Base-by-base conservation (phyloP, 2,888 invertebrate genomes). In the Nudaria mundana region DNA sequence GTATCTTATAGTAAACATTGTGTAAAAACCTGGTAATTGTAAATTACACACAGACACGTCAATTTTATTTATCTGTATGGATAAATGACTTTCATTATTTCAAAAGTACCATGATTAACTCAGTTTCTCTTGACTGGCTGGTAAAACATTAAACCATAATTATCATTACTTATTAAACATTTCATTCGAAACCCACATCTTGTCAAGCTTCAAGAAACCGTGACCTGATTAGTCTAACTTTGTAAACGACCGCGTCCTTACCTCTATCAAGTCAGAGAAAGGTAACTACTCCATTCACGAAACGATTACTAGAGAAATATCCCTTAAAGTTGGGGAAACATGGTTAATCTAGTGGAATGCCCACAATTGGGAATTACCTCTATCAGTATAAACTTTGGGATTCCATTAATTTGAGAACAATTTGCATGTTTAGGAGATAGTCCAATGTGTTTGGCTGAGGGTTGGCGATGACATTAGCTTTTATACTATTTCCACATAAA, bases 321-420 rank as follows among this genome's bases (percentile, higher is more conserved):
- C 3, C 31, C 46, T 43, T 44, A 43, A 56, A 52, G 43, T 50
- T 50, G 29, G 42, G 14, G 43, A n/a, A 30, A 33, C 38, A 32
- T 33, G 38, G 50, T 49, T 58, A 57, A 58, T 58, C 52, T 52
- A 52, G 44, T 23, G 59, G 59, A 58, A 57, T 58, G 42, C 60
- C 40, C 40, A 50, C 54, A 52, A 59, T 59, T 59, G 52, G 51
- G 32, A 41, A 36, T 26, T 25, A 30, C 34, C 42, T 40, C 40
- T 52, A 54, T 60, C 54, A 56, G 55, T 59, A 55, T 48, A 44
- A 59, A 56, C 46, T 59, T 56, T 47, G 39, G 37, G 49, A 44
- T 25, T 33, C 20, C 29, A 30, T 31, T 40, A 52, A 52, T 55
- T 49, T 44, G 25, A 44, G 37, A 40, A 29, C 40, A 42, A 58